phyloP scores from a whole-genome alignment of 2,113 vertebrate species.

The Lamprotornis superbus region DNA sequence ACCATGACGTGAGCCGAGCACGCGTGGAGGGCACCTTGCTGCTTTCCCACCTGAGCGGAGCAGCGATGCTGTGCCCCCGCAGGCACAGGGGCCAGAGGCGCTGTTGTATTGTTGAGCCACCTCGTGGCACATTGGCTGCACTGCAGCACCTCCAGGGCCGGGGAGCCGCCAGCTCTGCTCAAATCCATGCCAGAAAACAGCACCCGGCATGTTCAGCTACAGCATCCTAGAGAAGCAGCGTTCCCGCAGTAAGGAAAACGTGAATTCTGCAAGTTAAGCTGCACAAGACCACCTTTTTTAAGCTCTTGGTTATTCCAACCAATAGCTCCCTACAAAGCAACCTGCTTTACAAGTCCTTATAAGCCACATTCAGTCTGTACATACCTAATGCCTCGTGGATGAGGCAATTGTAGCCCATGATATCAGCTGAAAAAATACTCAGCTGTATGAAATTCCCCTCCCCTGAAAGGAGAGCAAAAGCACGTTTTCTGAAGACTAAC shows the following conservation, averaged over 20 bases:
- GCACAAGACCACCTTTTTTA: background rate
- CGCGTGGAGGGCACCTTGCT: fast-evolving
- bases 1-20: fast-evolving
- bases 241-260: background rate
- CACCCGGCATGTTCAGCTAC: background rate
- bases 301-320: background rate
- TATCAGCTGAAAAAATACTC: background rate
- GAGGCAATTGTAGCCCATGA: fast-evolving
- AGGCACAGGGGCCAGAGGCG: background rate
- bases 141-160: background rate
- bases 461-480: background rate
- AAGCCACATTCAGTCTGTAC: background rate
- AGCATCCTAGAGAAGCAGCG: background rate
- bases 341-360: background rate
- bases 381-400: fast-evolving
- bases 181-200: background rate
- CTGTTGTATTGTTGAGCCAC: slow-evolving; percentile 49
- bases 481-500: background rate
- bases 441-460: background rate
- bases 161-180: background rate
- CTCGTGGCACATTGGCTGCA: slow-evolving; percentile 39
- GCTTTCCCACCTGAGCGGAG: fast-evolving
- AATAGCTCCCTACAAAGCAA: background rate
- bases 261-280: background rate
- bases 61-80: no score